These are phyloP conservation scores for Philopedon plagiatum DNA, from an alignment of 2,888 invertebrate genomes.

Conservation along the genomic window DNA sequence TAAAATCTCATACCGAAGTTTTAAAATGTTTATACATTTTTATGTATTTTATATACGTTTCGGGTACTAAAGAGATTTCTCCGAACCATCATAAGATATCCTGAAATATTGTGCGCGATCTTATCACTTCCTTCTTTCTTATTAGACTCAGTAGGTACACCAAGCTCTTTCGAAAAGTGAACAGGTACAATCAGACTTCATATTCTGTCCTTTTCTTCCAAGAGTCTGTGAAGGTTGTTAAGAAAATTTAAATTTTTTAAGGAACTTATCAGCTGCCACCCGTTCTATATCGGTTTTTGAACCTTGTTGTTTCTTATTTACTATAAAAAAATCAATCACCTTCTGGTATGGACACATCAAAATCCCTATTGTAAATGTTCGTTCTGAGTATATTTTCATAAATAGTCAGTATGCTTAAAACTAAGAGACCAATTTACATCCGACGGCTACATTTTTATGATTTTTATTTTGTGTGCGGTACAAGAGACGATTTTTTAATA, in stretches of 20 bases:
- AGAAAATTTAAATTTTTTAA: too few relatives aligned
- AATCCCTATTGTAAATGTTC: neutral
- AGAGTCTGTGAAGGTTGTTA: too few relatives aligned
- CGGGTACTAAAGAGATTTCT: slow-evolving; percentile 8
- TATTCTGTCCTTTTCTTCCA: neutral
- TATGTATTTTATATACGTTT: neutral
- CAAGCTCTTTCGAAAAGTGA: neutral
- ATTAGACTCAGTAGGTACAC: slow-evolving; percentile 37
- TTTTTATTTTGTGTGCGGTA: slow-evolving; percentile 28
- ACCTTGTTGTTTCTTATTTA: too few relatives aligned
- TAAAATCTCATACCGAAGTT: too few relatives aligned
- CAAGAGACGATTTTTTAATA: slow-evolving; percentile 42
- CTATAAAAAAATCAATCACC: too few relatives aligned
- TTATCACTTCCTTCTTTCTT: slow-evolving; percentile 42
- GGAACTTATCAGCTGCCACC: too few relatives aligned
- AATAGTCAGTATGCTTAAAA: slow-evolving; percentile 11
- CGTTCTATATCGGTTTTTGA: too few relatives aligned
- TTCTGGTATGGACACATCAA: too few relatives aligned
- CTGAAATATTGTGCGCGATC: slow-evolving; percentile 40
- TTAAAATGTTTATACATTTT: too few relatives aligned
- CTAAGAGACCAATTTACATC: slow-evolving; percentile 30
- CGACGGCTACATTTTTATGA: slow-evolving; percentile 33
- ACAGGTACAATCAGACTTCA: neutral
- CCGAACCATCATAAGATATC: slow-evolving; percentile 39
- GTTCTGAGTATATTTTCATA: slow-evolving; percentile 16